Conservation (phyloP, 1,140 invertebrate genomes). For the Maconellicoccus hirsutus region DNA sequence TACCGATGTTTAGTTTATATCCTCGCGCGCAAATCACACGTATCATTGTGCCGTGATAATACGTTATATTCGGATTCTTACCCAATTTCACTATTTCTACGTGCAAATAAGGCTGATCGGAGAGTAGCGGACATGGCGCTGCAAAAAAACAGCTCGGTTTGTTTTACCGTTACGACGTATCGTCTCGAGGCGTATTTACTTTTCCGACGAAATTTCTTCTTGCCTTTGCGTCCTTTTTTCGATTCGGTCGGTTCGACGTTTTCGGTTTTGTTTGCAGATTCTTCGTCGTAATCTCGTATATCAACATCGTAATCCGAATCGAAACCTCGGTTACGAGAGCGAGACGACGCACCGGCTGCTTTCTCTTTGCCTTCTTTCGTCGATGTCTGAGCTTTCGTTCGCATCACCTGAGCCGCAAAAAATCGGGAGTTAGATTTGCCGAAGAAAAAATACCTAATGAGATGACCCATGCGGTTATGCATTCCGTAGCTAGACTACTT, state of each 20-base stretch:
- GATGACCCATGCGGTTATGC: no score
- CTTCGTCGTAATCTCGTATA: not conserved
- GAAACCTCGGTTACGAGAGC: not conserved
- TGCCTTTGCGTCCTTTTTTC: no score
- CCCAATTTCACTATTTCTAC: constrained; percentile 51
- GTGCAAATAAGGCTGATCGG: constrained; percentile 49
- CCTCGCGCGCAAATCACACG: constrained; percentile 50
- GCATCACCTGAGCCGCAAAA: not conserved
- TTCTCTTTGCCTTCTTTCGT: constrained; percentile 5
- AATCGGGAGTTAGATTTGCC: not conserved
- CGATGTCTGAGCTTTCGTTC: not conserved
- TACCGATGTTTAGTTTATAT: constrained; percentile 56
- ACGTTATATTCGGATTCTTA: constrained; percentile 48
- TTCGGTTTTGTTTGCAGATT: not conserved
- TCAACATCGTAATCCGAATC: not conserved
- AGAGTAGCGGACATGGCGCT: constrained; percentile 43
- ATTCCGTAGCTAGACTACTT: no score
- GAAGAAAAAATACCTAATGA: no score
- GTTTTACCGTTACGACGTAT: not conserved
- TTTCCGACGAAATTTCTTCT: no score
- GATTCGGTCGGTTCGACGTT: not conserved
- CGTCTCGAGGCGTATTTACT: no score
- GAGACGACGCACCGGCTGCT: not conserved
- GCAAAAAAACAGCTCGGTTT: not conserved
- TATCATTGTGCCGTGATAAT: constrained; percentile 31